Evolutionary conservation across 2,113 vertebrate genomes (phyloP), one percentile per base, ranked within the genome.

Genomic region (Gavialis gangeticus): DNA sequence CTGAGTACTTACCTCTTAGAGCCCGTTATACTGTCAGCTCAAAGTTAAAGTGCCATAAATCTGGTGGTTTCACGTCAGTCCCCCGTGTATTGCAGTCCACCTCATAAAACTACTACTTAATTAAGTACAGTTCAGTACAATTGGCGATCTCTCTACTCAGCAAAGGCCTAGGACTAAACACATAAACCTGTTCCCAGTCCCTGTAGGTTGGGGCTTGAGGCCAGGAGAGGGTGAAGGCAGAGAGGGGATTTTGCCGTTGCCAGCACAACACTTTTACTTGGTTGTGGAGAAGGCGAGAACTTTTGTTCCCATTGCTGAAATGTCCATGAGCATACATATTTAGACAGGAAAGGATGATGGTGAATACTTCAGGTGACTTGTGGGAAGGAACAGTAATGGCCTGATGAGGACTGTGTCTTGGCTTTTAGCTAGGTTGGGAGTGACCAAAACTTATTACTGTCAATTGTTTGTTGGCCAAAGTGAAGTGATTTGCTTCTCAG

Each of bases 71-170:
- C 92, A 54, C 46, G 86, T 94, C 92, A 94, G 96, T 95, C 97
- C 94, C 97, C 78, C 7, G 94, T 95, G 96, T 64, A 96, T 94
- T 95, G 95, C 98, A 94, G 64, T 94, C 95, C 97, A 97, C 97
- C 97, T 98, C 97, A 97, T 98, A 98, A 98, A 98, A 98, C 97
- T 97, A 94, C 97, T 97, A 98, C 95, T 97, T 98, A 97, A 98
- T 98, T 97, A 98, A 98, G 95, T 97, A 91, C 88, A 88, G 97
- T 75, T 78, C 89, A 94, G 96, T 82, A 94, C 90, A 95, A 94
- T 95, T 94, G 96, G 95, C 96, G 97, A 92, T 75, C 96, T 98
- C 96, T 98, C 91, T 97, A 91, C 95, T 97, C 92, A 91, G 92
- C 91, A 67, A 88, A 94, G 92, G 81, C 90, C 90, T 37, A 93